Evolutionary conservation across 2,113 vertebrate species (phyloP).

Genomic region (Aptenodytes forsteri): DNA sequence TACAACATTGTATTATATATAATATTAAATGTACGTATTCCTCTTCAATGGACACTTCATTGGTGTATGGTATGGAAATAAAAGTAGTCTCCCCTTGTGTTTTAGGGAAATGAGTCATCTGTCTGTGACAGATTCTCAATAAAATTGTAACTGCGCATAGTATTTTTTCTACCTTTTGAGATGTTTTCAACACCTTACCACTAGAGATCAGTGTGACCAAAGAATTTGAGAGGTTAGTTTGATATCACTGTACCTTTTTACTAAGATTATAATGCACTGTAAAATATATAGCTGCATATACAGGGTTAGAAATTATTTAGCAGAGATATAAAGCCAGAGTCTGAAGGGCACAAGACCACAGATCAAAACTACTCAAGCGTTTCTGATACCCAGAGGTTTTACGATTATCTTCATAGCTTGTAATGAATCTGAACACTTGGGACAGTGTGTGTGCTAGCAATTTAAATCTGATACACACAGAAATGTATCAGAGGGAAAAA

Average conservation of each 20-base stretch:
- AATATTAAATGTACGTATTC: not conserved
- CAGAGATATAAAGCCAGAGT: constrained; percentile 5
- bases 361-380: constrained; percentile 27
- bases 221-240: constrained; percentile 40
- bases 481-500: not conserved
- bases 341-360: not conserved
- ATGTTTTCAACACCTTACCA: constrained; percentile 34
- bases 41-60: not conserved
- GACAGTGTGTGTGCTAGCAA: not conserved
- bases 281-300: constrained; percentile 10
- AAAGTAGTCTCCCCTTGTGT: not conserved
- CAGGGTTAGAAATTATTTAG: constrained; percentile 50
- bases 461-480: not conserved
- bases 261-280: constrained; percentile 7
- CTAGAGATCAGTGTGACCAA: constrained; percentile 76
- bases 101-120: not conserved
- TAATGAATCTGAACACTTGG: not conserved
- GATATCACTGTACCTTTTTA: not conserved
- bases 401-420: not conserved
- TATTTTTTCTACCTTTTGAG: not conserved
- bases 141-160: not conserved
- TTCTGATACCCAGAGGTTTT: constrained; percentile 18
- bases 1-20: not conserved
- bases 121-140: not conserved
- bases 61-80: not conserved